Conservation (phyloP, 2,888 invertebrate genomes). For the Tipula helvola region DNA sequence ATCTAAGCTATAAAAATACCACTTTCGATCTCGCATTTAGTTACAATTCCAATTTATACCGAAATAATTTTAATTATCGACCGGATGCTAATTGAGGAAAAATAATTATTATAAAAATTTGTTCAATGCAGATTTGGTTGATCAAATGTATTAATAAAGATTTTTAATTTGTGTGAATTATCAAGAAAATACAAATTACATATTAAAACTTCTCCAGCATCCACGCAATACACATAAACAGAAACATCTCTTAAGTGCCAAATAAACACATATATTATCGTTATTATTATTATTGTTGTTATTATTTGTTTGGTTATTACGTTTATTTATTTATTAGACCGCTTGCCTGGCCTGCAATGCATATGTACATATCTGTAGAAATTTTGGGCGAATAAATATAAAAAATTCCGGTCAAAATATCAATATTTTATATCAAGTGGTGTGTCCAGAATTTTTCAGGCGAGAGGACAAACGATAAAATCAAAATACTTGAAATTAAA, state of each 20-base stretch:
- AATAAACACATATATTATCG: neutral
- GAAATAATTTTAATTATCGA: neutral
- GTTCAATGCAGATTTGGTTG: neutral
- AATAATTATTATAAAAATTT: neutral
- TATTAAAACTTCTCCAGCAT: neutral
- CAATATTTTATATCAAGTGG: neutral
- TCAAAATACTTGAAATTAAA: neutral
- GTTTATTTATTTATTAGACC: neutral
- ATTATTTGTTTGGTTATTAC: neutral
- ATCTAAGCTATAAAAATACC: neutral
- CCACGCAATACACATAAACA: neutral
- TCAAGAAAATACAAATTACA: neutral
- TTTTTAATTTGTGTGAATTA: neutral
- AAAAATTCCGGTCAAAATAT: neutral
- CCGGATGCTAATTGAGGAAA: neutral
- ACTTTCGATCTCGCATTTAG: neutral
- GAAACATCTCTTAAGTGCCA: neutral
- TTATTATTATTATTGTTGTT: neutral
- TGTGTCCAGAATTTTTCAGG: neutral
- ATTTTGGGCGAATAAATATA: too few species aligned
- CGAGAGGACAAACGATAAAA: neutral
- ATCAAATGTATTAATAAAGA: neutral
- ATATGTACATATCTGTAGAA: neutral
- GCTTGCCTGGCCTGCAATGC: neutral
- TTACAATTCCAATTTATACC: neutral